Evolutionary conservation across 2,888 invertebrate species (phyloP), one percentile per base, ranked within the genome.

Genomic region (Meliscaeva auricollis): DNA sequence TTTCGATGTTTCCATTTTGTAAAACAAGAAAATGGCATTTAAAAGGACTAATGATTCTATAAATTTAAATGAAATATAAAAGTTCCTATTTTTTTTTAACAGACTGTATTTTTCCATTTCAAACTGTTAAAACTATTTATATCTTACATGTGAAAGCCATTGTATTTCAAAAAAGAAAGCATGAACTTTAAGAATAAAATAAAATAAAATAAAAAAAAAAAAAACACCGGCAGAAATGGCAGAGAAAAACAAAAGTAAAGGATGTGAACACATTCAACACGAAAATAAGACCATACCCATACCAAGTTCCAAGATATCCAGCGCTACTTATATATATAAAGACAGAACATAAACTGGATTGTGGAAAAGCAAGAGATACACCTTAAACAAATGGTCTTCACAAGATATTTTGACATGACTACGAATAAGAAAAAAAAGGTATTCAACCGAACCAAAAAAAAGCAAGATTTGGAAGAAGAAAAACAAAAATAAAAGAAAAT

Each of bases 401-500:
- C 41, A 60, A 60, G 8, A 60, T 60, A 22, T 26, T 11, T n/a
- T 11, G 26, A 44, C 22, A 41, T 64, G 30, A 30, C 15, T 46
- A 13, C 30, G 11, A 46, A 3, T 9, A n/a, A 6, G 20, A 20
- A 9, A 35, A 9, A 60, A 68, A 17, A 50, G n/a, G n/a, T 50
- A 9, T 44, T 41, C n/a, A 48, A 68, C 26, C 0, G 26, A 52
- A 52, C 58, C 22, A 11, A 9, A 13, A 73, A 20, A 73, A n/a
- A n/a, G n/a, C n/a, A n/a, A 54, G 17, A 66, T 44, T 58, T 50
- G 46, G 35, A 35, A 35, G 44, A 44, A 58, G 13, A n/a, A 48
- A n/a, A 9, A 20, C 22, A 58, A 60, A 35, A 17, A 62, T 26
- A 62, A n/a, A 9, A 64, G 48, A 58, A 77, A 22, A 66, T 58